Conservation (phyloP, 2,797 vertebrate genomes). For the Halcyon smyrnensis region DNA sequence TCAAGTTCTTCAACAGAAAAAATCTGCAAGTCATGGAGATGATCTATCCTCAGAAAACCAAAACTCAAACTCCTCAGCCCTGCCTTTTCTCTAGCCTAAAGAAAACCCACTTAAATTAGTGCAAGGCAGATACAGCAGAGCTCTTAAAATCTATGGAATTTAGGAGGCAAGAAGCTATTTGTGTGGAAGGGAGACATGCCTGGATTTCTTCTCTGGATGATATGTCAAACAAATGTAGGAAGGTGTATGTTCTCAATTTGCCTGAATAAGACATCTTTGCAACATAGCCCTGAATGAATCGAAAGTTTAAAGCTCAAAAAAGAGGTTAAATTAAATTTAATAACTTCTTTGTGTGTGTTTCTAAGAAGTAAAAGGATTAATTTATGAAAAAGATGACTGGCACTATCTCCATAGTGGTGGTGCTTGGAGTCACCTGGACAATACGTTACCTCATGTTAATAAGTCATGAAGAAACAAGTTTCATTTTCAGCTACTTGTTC, state of each 20-base stretch:
- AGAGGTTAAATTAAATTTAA: not conserved
- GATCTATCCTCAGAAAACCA: not conserved
- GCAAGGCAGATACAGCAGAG: not conserved
- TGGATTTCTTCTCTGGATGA: not conserved
- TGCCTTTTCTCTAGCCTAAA: not conserved
- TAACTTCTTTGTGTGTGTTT: not conserved
- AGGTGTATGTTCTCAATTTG: not conserved
- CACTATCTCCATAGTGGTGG: constrained; percentile 68
- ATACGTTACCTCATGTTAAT: constrained; percentile 77
- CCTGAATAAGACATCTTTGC: not conserved
- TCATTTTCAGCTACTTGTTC: constrained; percentile 77
- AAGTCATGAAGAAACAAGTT: not conserved
- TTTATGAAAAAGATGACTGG: constrained; percentile 67
- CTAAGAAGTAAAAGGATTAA: constrained; percentile 66
- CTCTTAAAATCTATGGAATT: not conserved
- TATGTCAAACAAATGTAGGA: not conserved
- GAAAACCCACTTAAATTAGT: not conserved
- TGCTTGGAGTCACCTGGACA: constrained; percentile 80
- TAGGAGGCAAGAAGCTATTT: not conserved
- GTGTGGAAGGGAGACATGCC: not conserved
- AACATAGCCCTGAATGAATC: not conserved
- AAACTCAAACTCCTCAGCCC: not conserved
- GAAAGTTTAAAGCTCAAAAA: not conserved
- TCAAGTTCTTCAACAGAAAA: not conserved
- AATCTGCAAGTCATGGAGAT: not conserved